Conservation (phyloP, 2,888 invertebrate species). For the Volucella inanis region DNA sequence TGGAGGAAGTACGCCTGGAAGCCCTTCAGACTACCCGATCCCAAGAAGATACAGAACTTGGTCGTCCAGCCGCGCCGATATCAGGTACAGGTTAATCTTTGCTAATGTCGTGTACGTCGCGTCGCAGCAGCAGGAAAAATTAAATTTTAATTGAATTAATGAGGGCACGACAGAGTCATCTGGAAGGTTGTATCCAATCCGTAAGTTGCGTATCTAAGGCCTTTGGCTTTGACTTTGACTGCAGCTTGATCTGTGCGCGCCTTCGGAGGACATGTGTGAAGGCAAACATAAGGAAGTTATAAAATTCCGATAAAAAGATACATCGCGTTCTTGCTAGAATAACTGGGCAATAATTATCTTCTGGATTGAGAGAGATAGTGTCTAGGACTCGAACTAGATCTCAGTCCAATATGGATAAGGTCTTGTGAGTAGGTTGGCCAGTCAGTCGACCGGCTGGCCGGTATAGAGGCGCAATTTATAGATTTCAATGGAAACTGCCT, state of each 20-base stretch:
- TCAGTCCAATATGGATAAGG: constrained; percentile 48
- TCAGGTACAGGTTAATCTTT: constrained; percentile 45
- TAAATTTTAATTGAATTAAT: constrained; percentile 68
- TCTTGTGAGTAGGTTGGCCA: constrained; percentile 7
- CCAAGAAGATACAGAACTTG: constrained; percentile 41
- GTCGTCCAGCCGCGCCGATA: constrained; percentile 14
- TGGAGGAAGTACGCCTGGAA: constrained; percentile 27
- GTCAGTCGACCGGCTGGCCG: neutral
- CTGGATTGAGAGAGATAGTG: constrained; percentile 1
- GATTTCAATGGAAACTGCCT: constrained; percentile 67
- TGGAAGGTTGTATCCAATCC: neutral
- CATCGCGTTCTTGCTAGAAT: neutral
- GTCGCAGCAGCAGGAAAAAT: constrained; percentile 46
- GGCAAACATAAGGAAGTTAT: constrained; percentile 67
- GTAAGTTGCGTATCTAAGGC: no score
- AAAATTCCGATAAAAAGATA: constrained; percentile 50
- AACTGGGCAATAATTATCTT: constrained; percentile 35
- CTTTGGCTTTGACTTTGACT: neutral
- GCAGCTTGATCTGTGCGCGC: neutral
- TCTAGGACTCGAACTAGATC: constrained; percentile 37
- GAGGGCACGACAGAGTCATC: constrained; percentile 57
- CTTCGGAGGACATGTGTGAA: constrained; percentile 34
- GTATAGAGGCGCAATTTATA: constrained; percentile 45
- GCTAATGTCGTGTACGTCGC: constrained; percentile 55
- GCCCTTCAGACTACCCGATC: constrained; percentile 56